Base-by-base conservation (phyloP, 2,888 invertebrate genomes). In the Tanytarsus gracilentus region DNA sequence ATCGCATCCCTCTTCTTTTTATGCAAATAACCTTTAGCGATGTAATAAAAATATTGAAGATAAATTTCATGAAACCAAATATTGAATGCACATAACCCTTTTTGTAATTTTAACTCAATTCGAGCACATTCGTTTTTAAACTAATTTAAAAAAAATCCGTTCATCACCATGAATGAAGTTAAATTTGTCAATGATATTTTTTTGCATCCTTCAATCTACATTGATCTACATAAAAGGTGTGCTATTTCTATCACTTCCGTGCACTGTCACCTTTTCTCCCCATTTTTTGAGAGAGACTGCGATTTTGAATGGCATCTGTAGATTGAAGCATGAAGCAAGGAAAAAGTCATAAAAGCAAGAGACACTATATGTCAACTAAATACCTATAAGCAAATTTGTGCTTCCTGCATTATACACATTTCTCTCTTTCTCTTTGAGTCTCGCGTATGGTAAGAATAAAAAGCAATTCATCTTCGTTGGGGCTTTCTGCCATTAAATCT, bases 381-480 rank as follows among this genome's bases (percentile, higher is more conserved):
- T 58, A 58, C 58, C 58, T 58, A 58, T 58, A 58, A 58, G 58
- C 58, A 58, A 58, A 58, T 48, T 58, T 48, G 27, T 30, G 48
- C 40, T 44, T 48, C 58, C 48, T 49, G 2, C 49, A 25, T 40
- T 18, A n/a, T 5, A 27, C 16, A 23, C 11, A 7, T 7, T 21
- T 25, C 16, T 6, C 16, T 30, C 11, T 36, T 14, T 51, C n/a
- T 49, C n/a, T 49, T 30, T 52, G 29, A n/a, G n/a, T n/a, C 27
- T 53, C 30, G 44, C 44, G 44, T 18, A 23, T 18, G 21, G 18
- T 18, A 44, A 16, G 16, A 30, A 48, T 58, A 27, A 26, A 26
- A 40, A 58, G 58, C 58, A 44, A 58, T 58, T 58, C 58, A 58
- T 58, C 58, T 58, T 58, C 58, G 58, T 58, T 58, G 58, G 27